Base-by-base conservation (phyloP, 1,140 invertebrate genomes). In the Macrobrachium rosenbergii region DNA sequence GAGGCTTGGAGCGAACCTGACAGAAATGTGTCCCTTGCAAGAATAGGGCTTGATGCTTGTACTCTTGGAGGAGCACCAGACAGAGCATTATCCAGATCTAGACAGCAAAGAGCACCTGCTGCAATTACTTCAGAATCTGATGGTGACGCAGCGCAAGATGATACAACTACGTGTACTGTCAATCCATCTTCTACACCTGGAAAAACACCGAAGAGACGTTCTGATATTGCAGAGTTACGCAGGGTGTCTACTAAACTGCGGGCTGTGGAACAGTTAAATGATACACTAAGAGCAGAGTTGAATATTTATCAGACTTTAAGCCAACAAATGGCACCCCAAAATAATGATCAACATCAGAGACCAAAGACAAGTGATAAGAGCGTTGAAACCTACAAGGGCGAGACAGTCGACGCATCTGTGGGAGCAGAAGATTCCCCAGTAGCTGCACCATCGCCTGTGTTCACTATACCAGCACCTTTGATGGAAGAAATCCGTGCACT, bases 1-100 rank as follows among this genome's bases (percentile, higher is more conserved):
- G 96, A 97, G 90, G 94, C 95, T 23, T 97, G 96, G 94, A 96
- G 96, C 0, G 96, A 97, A 91, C 96, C 96, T 0, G 96, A 97
- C 90, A 93, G 95, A 84, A 94, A 94, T 82, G 95, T 97, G 0
- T 97, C 96, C 0, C 91, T 95, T 83, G 95, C 95, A 0, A 93
- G 96, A 86, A 96, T 96, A 67, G 96, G 96, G 2, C 91, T 96
- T 7, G 43, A 92, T 91, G 84, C 84, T 19, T 81, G 82, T 28
- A 88, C 82, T 21, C 76, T 89, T 16, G 79, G 63, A 3, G 80
- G 82, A 11, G 76, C 75, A 28, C 67, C 80, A 81, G 90, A 89
- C 60, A 85, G 90, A 59, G 63, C 87, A 19, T 28, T 77, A 3
- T 81, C 89, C 43, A 78, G 89, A 16, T 76, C 89, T 8, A 72